These are phyloP conservation scores for Nymphicus hollandicus DNA, from an alignment of 2,113 vertebrate genomes.

Conservation along the genomic window DNA sequence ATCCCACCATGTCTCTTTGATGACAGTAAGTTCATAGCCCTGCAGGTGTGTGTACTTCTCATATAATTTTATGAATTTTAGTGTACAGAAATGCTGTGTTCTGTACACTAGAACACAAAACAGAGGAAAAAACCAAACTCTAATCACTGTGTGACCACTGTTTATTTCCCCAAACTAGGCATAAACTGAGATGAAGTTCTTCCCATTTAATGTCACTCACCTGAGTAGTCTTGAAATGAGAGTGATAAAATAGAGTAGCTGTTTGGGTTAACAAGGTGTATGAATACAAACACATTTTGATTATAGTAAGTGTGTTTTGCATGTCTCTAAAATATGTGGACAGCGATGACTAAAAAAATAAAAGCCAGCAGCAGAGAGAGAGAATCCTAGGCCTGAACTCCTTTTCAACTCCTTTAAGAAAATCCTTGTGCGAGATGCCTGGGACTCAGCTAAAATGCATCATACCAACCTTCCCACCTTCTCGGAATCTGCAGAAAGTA, in stretches of 20 bases:
- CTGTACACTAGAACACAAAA: neutral
- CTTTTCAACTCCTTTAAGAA: neutral
- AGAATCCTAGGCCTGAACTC: neutral
- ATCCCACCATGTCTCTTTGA: neutral
- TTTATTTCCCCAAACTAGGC: neutral
- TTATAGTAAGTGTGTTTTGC: neutral
- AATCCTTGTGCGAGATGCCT: neutral
- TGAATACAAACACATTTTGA: neutral
- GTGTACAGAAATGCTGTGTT: neutral
- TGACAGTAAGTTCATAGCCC: neutral
- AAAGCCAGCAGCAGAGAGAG: neutral
- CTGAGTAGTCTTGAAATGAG: neutral
- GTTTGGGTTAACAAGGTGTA: neutral
- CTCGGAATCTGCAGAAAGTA: neutral
- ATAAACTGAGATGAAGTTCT: neutral
- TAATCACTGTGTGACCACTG: neutral
- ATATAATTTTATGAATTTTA: neutral
- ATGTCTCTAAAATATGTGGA: neutral
- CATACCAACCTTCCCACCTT: neutral
- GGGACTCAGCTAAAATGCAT: neutral
- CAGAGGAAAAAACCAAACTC: neutral
- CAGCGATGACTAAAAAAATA: neutral
- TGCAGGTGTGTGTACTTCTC: neutral
- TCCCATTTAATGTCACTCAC: neutral
- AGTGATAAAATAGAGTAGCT: neutral